These are phyloP conservation scores for Brachyhypopomus occidentalis DNA, from an alignment of 2,113 vertebrate species.

Conservation along the genomic window DNA sequence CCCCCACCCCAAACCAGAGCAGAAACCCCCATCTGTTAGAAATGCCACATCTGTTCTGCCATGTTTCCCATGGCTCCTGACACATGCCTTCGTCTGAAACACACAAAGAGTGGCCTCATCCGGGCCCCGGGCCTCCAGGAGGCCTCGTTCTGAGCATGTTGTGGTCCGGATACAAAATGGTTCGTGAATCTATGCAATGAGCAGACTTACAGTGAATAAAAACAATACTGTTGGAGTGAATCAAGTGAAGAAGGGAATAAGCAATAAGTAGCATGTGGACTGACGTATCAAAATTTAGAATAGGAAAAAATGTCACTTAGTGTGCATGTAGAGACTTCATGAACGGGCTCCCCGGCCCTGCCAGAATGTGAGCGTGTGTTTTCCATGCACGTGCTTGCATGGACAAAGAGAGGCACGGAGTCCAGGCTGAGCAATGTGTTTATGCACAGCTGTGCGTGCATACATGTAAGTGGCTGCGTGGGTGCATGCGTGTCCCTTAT, in stretches of 20 bases:
- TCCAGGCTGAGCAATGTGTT: not conserved
- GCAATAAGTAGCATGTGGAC: not conserved
- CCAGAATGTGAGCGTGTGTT: not conserved
- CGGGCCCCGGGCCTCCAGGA: not conserved
- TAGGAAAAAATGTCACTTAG: not conserved
- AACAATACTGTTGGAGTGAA: not conserved
- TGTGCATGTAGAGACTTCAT: not conserved
- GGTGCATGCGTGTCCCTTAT: not conserved
- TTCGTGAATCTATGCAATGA: not conserved
- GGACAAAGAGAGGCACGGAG: not conserved
- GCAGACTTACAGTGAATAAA: no score
- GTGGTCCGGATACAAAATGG: not conserved
- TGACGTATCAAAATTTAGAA: no score
- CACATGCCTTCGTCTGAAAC: not conserved
- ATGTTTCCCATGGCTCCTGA: constrained; percentile 36
- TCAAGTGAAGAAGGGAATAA: not conserved
- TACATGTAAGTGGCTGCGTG: not conserved
- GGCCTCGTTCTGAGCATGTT: not conserved
- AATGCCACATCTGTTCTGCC: constrained; percentile 41
- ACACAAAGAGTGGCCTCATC: constrained; percentile 10
- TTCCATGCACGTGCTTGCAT: not conserved
- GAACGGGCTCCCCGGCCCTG: not conserved
- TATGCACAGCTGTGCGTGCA: not conserved
- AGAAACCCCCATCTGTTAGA: constrained; percentile 32
- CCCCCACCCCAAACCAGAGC: not conserved